Conservation (phyloP, 1,140 invertebrate species). For the Drosophila takahashii region DNA sequence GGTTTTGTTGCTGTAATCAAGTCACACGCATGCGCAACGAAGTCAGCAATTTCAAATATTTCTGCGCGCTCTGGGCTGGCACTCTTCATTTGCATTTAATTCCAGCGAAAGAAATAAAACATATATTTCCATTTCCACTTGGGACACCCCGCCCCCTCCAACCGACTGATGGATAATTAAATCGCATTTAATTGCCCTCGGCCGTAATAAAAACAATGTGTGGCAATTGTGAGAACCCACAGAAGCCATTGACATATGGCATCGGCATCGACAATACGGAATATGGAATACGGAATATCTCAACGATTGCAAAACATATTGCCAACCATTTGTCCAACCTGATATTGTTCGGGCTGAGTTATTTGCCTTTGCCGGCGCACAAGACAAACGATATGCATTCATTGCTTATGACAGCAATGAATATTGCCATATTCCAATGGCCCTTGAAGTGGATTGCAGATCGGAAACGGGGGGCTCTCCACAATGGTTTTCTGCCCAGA, state of each 20-base stretch:
- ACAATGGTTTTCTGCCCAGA: not conserved
- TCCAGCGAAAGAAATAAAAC: slow-evolving; percentile 42
- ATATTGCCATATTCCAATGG: slow-evolving; percentile 12
- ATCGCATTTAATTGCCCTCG: slow-evolving; percentile 60
- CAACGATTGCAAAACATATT: slow-evolving; percentile 61
- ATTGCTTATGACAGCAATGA: slow-evolving; percentile 39
- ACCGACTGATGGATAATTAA: slow-evolving; percentile 53
- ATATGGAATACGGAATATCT: slow-evolving; percentile 19
- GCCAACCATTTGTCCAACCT: slow-evolving; percentile 53
- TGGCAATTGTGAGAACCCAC: slow-evolving; percentile 66
- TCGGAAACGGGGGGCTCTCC: not conserved
- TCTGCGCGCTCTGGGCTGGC: slow-evolving; percentile 28
- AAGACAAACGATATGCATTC: slow-evolving; percentile 46
- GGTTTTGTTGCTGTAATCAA: slow-evolving; percentile 48
- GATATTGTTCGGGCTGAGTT: slow-evolving; percentile 33
- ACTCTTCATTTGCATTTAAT: slow-evolving; percentile 66
- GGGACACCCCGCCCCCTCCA: not conserved
- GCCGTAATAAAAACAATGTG: slow-evolving; percentile 53
- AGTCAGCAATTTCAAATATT: slow-evolving; percentile 26
- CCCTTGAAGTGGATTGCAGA: slow-evolving; percentile 25
- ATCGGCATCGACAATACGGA: slow-evolving; percentile 11
- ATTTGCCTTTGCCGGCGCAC: slow-evolving; percentile 20
- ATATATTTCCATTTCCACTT: slow-evolving; percentile 2
- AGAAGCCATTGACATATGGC: slow-evolving; percentile 41
- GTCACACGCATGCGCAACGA: slow-evolving; percentile 66